Percentiles rank a stretch among this genome's conserved stretches.
These are phyloP conservation scores for Epinotia ramella DNA, from an alignment of 2,888 invertebrate genomes.

Conservation along the genomic window DNA sequence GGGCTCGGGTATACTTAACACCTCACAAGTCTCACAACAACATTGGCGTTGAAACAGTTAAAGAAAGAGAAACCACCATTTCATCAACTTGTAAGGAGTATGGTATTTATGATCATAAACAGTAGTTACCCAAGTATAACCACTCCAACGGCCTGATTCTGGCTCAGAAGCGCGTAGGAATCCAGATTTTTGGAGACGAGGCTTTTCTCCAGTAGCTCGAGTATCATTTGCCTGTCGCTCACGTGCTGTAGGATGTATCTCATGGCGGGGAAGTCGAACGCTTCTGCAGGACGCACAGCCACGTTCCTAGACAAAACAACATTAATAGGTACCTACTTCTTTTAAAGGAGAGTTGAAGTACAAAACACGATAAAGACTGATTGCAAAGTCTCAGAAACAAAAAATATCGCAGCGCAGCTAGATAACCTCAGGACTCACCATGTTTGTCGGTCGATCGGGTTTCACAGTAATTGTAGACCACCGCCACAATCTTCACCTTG, in stretches of 20 bases:
- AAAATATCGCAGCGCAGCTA: neutral
- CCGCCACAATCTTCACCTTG: too few species aligned
- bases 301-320: conserved; percentile 56
- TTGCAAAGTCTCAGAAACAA: neutral
- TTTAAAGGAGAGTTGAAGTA: neutral
- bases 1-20: too few species aligned
- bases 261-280: conserved; percentile 59
- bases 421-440: too few species aligned
- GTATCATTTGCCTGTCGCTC: conserved; percentile 56
- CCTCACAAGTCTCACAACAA: too few species aligned
- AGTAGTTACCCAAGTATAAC: conserved; percentile 74
- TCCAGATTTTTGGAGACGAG: conserved; percentile 57
- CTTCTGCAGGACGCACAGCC: conserved; percentile 67
- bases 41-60: neutral
- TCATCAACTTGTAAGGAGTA: neutral
- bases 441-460: too few species aligned
- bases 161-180: conserved; percentile 67
- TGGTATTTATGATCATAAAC: neutral
- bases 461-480: neutral
- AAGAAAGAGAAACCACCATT: neutral
- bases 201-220: conserved; percentile 64
- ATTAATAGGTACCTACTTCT: neutral
- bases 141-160: conserved; percentile 78
- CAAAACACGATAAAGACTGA: neutral
- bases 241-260: conserved; percentile 64